phyloP scores from a whole-genome alignment of 1,140 invertebrate genomes.

The Cotesia glomerata region DNA sequence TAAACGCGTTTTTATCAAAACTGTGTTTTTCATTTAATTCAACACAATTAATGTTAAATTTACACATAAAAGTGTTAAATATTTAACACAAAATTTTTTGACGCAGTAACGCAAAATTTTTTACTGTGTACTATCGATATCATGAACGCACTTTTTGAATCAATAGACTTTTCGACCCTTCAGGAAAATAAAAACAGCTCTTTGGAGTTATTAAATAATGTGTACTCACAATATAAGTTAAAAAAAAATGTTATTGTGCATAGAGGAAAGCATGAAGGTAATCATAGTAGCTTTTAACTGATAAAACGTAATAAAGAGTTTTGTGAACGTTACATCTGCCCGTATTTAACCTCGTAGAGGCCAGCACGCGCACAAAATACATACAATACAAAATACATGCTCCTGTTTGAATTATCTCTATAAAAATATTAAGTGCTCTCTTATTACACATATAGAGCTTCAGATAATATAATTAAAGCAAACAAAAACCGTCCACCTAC shows the following conservation, averaged over 20 bases:
- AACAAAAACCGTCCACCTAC: too few species aligned
- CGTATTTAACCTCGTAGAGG: not conserved
- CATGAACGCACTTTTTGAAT: too few species aligned
- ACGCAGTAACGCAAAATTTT: too few species aligned
- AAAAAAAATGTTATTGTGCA: constrained; percentile 1
- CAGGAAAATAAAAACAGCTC: not conserved
- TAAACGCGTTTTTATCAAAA: too few species aligned
- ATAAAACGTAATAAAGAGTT: constrained; percentile 30
- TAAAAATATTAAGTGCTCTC: not conserved
- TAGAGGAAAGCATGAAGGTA: constrained; percentile 1
- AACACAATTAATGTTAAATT: too few species aligned
- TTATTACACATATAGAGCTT: not conserved
- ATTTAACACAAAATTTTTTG: too few species aligned
- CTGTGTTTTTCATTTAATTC: too few species aligned
- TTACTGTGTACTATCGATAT: too few species aligned
- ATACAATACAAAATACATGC: not conserved
- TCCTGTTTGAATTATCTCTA: not conserved
- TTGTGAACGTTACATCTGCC: constrained; percentile 28
- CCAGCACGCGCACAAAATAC: constrained; percentile 8
- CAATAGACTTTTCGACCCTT: not conserved
- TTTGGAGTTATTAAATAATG: constrained; percentile 1
- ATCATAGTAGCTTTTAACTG: constrained; percentile 32
- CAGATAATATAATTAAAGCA: not conserved
- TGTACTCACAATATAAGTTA: constrained; percentile 16
- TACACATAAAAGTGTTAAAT: too few species aligned